phyloP scores from a whole-genome alignment of 2,888 invertebrate species.

The Macrosiphum euphorbiae region DNA sequence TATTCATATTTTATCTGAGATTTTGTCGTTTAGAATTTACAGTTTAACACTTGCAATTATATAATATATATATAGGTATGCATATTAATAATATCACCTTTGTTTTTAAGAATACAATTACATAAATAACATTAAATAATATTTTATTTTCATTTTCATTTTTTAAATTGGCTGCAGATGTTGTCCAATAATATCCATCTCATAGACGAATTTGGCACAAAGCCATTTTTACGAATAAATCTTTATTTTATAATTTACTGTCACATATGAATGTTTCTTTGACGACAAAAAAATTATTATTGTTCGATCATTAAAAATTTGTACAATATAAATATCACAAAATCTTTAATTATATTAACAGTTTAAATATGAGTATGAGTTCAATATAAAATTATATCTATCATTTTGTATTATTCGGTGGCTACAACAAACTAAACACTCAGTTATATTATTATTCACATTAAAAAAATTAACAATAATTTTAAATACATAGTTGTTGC shows the following conservation, averaged over 20 bases:
- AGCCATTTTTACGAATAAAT: not conserved
- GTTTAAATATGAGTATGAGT: not conserved
- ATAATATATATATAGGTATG: not conserved
- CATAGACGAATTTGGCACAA: not conserved
- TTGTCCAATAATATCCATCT: not conserved
- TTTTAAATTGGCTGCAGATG: conserved; percentile 3
- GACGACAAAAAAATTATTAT: not conserved
- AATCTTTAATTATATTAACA: not conserved
- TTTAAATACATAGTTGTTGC: not conserved
- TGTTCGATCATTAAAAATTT: not conserved
- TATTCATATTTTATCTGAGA: not conserved
- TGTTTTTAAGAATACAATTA: not conserved
- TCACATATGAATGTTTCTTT: not conserved
- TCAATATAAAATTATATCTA: not conserved
- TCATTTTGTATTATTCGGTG: not conserved
- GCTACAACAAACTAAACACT: not conserved
- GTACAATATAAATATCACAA: not conserved
- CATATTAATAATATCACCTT: not conserved
- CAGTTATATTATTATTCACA: not conserved
- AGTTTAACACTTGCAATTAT: not conserved
- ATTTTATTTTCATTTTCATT: not conserved
- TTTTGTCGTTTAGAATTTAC: not conserved
- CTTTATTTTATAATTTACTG: not conserved
- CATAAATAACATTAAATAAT: not conserved
- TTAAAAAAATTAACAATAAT: not conserved